Base-by-base conservation (phyloP, 2,797 vertebrate species). In the Oceanodroma leucorhoa region DNA sequence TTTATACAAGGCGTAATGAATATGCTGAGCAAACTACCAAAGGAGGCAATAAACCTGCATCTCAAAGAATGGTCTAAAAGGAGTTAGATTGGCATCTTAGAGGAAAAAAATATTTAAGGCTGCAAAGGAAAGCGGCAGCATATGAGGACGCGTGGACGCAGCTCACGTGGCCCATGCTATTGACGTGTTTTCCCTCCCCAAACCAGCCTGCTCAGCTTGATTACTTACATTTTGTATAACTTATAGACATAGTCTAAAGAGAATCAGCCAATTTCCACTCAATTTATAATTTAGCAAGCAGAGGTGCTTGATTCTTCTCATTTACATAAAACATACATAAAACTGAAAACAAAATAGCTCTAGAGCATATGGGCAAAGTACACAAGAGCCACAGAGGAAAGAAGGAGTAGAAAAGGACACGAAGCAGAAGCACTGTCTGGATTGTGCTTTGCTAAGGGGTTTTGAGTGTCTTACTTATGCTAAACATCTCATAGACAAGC, bases 211-310 rank as follows among this genome's bases (percentile, higher is more conserved):
- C 77, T 89, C 75, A 84, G 95, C 89, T 84, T 80, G 65, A 80
- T 92, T 92, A 84, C 92, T 94, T 91, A 75, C 53, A 87, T 93
- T 90, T 92, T 82, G 64, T 88, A 23, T 67, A 75, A 87, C 90
- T 94, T 89, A 80, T 0, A 81, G 75, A 34, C 32, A n/a, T 17
- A 85, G 78, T 75, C 82, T 84, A 89, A 90, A 83, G 51, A 76
- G 87, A 92, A 69, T 55, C 24, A 2, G 78, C 57, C 90, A 94
- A 87, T 87, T 94, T 94, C 81, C 71, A 81, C 76, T 86, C 87
- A 81, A 80, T 96, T 96, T 96, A 94, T 94, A 97, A 96, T 91
- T 85, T 76, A 96, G 93, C 79, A 71, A 72, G 78, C 61, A 71
- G 51, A 94, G 41, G 51, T 73, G 50, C 89, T 88, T 82, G 66